phyloP scores from a whole-genome alignment of 2,113 vertebrate species.

The Toxotes jaculatrix region DNA sequence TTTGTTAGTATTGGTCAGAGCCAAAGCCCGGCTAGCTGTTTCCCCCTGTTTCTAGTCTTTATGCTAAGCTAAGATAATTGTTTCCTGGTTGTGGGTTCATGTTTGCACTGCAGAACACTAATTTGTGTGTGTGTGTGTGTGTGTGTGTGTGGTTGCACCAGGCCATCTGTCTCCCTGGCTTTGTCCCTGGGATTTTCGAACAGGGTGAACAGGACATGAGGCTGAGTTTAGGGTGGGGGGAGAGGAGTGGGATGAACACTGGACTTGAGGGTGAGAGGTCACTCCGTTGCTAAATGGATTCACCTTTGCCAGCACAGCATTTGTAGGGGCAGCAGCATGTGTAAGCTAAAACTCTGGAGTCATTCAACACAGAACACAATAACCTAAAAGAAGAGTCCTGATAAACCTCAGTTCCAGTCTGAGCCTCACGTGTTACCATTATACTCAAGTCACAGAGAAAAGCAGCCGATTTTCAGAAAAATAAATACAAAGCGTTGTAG shows the following conservation, averaged over 20 bases:
- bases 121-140: constrained; percentile 17
- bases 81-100: not conserved
- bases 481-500: not conserved
- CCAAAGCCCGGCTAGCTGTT: not conserved
- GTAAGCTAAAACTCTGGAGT: constrained; percentile 26
- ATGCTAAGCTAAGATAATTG: no score
- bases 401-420: not conserved
- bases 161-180: constrained; percentile 63
- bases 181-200: constrained; percentile 62
- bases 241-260: not conserved
- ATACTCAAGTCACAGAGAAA: not conserved
- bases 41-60: no score
- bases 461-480: not conserved
- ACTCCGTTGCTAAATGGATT: constrained; percentile 41
- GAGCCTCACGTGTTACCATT: not conserved
- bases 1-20: not conserved
- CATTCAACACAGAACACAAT: constrained; percentile 25
- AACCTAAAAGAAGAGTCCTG: not conserved
- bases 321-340: constrained; percentile 8
- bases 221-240: not conserved
- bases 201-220: constrained; percentile 6
- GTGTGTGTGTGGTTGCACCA: constrained; percentile 1
- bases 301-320: constrained; percentile 45
- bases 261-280: constrained; percentile 42
- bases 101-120: not conserved